phyloP scores from a whole-genome alignment of 2,888 invertebrate species.

The Geotrupes spiniger region DNA sequence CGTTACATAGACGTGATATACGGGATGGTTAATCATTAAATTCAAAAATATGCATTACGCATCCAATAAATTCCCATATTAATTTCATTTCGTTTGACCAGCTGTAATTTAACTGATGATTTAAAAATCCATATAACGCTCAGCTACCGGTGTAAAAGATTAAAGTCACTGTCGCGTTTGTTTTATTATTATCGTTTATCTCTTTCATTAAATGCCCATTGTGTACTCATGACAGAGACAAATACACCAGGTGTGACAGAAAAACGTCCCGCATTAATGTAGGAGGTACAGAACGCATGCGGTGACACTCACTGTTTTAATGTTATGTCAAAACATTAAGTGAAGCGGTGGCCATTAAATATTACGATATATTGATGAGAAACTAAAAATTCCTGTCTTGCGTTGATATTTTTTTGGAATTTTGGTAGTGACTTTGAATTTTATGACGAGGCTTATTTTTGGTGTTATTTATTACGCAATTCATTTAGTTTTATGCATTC shows the following conservation, averaged over 20 bases:
- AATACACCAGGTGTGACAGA: slow-evolving; percentile 13
- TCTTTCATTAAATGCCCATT: slow-evolving; percentile 9
- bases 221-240: slow-evolving; percentile 16
- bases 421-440: slow-evolving; percentile 1
- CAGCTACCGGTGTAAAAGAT: slow-evolving; percentile 27
- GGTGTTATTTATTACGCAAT: background rate
- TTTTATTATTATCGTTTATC: slow-evolving; percentile 10
- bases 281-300: slow-evolving; percentile 28
- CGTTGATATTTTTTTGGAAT: slow-evolving; percentile 2
- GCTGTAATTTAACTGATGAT: slow-evolving; percentile 21
- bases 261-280: slow-evolving; percentile 18
- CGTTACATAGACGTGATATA: background rate
- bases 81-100: slow-evolving; percentile 11
- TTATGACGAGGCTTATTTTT: slow-evolving; percentile 1
- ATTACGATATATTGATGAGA: slow-evolving; percentile 40
- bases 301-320: slow-evolving; percentile 38
- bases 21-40: slow-evolving; percentile 9
- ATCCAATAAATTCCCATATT: slow-evolving; percentile 12
- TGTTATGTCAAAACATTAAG: slow-evolving; percentile 39
- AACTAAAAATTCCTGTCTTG: slow-evolving; percentile 25
- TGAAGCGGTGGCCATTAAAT: slow-evolving; percentile 37
- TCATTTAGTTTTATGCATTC: background rate
- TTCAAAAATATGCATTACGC: slow-evolving; percentile 8
- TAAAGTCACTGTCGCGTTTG: slow-evolving; percentile 12
- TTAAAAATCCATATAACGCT: slow-evolving; percentile 20